Base-by-base conservation (phyloP, 2,113 vertebrate species). In the Ondatra zibethicus region DNA sequence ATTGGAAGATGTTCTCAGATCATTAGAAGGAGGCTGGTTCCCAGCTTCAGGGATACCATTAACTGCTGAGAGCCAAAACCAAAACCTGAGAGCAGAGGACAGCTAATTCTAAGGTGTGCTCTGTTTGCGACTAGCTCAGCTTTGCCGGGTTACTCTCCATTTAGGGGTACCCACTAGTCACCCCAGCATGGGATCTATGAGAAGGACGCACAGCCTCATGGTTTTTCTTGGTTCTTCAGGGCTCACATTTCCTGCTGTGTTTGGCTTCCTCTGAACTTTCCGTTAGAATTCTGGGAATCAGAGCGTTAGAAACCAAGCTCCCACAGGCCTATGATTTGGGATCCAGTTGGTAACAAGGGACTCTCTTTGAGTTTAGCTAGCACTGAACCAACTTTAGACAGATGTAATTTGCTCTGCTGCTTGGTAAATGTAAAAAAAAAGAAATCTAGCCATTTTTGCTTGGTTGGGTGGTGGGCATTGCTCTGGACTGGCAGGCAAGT, bases 141-240 rank as follows among this genome's bases (percentile, higher is more conserved):
- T 92, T 91, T 92, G 52, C 39, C 42, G 52, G 58, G 61, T 95
- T 73, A n/a, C 68, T 88, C 87, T 80, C 27, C 58, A 31, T 45
- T 65, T 19, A 5, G 5, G 73, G 12, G 4, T 85, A 2, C 87
- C 31, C 58, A 84, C 76, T 77, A 89, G 33, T 78, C 23, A 11
- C 63, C 33, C 87, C 45, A 76, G 10, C n/a, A 10, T 66, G 31
- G 63, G 29, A 36, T 92, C 58, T 82, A 2, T 73, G 77, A 66
- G 23, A 42, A 94, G n/a, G 47, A 87, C 12, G 13, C 23, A 42
- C 0, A 68, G 47, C 3, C 82, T 45, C 17, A 12, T 19, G 39
- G 16, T 42, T 94, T 91, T 91, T 70, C 3, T 86, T 88, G 47
- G 25, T 89, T 13, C 2, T 92, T 3, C 16, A 39, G 55, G 39